phyloP scores from a whole-genome alignment of 2,113 vertebrate genomes.

The Hydropotes inermis region DNA sequence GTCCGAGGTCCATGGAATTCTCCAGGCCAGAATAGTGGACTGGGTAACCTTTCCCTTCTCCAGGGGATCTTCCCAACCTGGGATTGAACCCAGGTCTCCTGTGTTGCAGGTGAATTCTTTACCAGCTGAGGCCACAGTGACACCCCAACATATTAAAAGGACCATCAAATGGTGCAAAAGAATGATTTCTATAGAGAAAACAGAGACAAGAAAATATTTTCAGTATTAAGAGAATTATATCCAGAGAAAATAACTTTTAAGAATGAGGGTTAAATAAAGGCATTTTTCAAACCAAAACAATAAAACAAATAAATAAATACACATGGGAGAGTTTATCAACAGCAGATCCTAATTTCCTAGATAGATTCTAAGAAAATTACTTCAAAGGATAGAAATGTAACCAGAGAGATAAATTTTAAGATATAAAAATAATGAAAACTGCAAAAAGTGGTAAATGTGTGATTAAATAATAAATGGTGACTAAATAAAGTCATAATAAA shows the following conservation, averaged over 20 bases:
- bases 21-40: not conserved
- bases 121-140: not conserved
- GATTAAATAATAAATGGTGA: not conserved
- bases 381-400: not conserved
- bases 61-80: not conserved
- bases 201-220: not conserved
- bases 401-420: not conserved
- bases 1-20: not conserved
- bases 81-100: not conserved
- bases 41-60: not conserved
- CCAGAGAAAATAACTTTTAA: not conserved
- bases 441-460: not conserved
- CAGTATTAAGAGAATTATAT: not conserved
- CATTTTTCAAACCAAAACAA: not conserved
- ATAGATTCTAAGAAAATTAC: slow-evolving; percentile 13
- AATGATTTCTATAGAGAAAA: not conserved
- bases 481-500: not conserved
- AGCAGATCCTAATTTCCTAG: not conserved
- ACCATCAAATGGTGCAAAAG: not conserved
- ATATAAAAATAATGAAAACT: not conserved
- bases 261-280: slow-evolving; percentile 18
- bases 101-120: not conserved
- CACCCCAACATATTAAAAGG: not conserved
- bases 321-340: not conserved
- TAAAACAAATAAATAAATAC: not conserved